Percentiles rank a stretch among this genome's conserved stretches.
phyloP scores from a whole-genome alignment of 1,140 invertebrate genomes.

The Hylyphantes graminicola region DNA sequence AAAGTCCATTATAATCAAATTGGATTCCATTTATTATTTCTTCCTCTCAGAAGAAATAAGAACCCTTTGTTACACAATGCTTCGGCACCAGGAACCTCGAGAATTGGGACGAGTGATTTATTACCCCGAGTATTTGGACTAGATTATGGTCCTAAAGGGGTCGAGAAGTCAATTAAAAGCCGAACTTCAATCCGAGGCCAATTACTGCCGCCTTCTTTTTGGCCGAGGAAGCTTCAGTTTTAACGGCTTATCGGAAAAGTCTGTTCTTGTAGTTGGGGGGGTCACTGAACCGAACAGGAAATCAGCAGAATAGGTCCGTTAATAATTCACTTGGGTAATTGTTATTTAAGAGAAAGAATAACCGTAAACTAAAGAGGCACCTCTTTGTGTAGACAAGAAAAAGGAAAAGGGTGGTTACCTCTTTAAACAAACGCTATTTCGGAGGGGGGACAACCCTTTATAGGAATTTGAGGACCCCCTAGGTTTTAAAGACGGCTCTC shows the following conservation, averaged over 20 bases:
- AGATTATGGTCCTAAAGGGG: constrained; percentile 11
- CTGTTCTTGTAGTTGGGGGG: background rate
- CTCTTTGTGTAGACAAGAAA: background rate
- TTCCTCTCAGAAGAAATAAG: too few species aligned
- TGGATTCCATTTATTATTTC: too few species aligned
- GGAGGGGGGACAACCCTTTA: constrained; percentile 13
- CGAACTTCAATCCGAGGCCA: too few species aligned
- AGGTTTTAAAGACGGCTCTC: too few species aligned
- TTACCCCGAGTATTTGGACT: background rate
- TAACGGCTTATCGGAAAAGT: constrained; percentile 19
- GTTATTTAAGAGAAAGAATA: constrained; percentile 30
- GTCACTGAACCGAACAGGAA: constrained; percentile 33
- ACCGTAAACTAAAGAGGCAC: background rate
- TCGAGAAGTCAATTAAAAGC: constrained; percentile 19
- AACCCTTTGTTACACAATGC: too few species aligned
- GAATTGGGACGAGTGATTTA: background rate
- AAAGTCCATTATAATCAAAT: too few species aligned
- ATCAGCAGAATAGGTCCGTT: constrained; percentile 8
- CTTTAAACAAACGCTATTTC: background rate
- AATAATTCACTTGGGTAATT: constrained; percentile 35
- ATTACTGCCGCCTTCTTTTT: background rate
- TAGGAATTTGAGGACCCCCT: too few species aligned
- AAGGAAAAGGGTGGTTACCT: constrained; percentile 8
- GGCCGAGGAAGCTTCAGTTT: background rate
- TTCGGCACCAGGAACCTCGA: too few species aligned